Conservation (phyloP, 2,888 invertebrate species). For the Embidobia sp. region DNA sequence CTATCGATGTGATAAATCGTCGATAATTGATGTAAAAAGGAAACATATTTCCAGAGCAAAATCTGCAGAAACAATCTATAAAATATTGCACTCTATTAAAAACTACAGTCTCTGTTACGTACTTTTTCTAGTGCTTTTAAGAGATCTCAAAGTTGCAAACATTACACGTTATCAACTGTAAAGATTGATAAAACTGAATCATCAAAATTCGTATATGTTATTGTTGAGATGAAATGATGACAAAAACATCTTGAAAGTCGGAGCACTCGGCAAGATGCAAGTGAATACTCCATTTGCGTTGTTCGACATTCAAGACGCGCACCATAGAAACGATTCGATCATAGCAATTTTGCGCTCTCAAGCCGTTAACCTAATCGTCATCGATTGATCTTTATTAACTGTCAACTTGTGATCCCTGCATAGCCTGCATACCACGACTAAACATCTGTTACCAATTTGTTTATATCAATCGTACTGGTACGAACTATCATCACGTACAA, state of each 20-base stretch:
- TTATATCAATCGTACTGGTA: conserved; percentile 69
- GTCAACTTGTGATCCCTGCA: conserved; percentile 73
- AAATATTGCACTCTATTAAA: no score
- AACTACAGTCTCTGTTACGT: no score
- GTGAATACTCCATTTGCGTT: conserved; percentile 29
- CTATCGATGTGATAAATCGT: conserved; percentile 52
- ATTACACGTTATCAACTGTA: no score
- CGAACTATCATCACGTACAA: conserved; percentile 65
- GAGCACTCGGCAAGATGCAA: conserved; percentile 5
- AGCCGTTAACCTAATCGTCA: conserved; percentile 76
- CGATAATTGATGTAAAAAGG: conserved; percentile 45
- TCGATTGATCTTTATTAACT: conserved; percentile 77
- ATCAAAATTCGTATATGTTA: no score
- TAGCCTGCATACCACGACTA: conserved; percentile 73
- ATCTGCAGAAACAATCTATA: no score
- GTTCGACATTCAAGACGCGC: conserved; percentile 34
- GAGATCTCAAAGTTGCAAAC: no score
- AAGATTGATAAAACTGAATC: no score
- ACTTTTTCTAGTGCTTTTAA: no score
- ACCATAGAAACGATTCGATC: conserved; percentile 69
- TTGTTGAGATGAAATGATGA: no score
- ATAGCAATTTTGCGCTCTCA: conserved; percentile 74
- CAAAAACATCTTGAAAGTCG: no score
- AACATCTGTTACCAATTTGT: conserved; percentile 77
- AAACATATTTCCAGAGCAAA: conserved; percentile 11